Conservation (phyloP, 2,113 vertebrate species). For the Paraplagusia blochii region DNA sequence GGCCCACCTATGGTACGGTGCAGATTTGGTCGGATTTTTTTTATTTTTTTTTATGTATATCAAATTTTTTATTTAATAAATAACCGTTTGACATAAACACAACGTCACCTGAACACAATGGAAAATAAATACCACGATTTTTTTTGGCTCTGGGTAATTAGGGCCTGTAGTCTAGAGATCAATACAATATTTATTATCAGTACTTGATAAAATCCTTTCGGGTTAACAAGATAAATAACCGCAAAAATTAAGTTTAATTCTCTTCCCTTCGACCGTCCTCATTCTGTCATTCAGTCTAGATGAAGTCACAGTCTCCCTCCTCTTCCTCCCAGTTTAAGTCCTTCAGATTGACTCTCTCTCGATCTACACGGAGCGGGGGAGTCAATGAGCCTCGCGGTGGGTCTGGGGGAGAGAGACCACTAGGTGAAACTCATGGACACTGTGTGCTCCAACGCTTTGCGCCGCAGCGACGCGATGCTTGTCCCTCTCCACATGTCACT, state of each 20-base stretch:
- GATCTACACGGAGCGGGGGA: conserved; percentile 45
- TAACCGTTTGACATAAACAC: conserved; percentile 70
- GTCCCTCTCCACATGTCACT: conserved; percentile 99
- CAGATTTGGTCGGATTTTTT: conserved; percentile 44
- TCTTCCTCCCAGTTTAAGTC: conserved; percentile 37
- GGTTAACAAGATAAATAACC: conserved; percentile 61
- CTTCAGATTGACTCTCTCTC: conserved; percentile 33
- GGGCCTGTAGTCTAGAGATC: conserved; percentile 63
- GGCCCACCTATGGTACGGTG: conserved; percentile 44
- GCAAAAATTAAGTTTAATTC: conserved; percentile 22
- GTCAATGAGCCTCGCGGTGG: conserved; percentile 7
- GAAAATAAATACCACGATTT: conserved; percentile 67
- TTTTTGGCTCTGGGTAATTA: conserved; percentile 66
- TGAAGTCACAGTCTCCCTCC: conserved; percentile 43
- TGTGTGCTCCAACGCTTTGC: conserved; percentile 99
- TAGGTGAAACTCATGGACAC: conserved; percentile 99
- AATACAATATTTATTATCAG: conserved; percentile 66
- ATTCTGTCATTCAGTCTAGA: conserved; percentile 30
- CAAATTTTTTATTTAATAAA: conserved; percentile 61
- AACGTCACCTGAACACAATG: conserved; percentile 74
- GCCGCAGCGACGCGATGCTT: conserved; percentile 95
- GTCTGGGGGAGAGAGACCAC: conserved; percentile 62
- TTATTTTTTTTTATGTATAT: conserved; percentile 31
- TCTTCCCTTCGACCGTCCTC: conserved; percentile 40
- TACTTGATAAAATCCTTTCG: conserved; percentile 58